Evolutionary conservation across 1,140 invertebrate genomes (phyloP).

Genomic region (Nasonia vitripennis): DNA sequence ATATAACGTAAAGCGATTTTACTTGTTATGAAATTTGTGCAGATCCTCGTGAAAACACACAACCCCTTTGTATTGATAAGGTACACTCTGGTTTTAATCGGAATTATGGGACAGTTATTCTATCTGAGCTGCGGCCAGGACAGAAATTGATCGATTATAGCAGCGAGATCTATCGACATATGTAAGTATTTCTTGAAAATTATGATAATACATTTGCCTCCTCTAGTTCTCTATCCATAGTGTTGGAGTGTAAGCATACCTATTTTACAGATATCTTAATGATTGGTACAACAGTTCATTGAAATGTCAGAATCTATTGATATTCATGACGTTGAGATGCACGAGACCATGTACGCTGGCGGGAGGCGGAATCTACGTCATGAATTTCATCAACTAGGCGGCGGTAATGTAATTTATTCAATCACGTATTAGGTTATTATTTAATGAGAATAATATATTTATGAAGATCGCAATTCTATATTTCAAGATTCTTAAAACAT

Average conservation of each 20-base stretch:
- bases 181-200: slow-evolving; percentile 40
- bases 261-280: background rate
- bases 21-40: background rate
- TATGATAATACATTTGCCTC: no score
- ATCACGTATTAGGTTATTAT: background rate
- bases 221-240: background rate
- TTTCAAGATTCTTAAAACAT: background rate
- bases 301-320: background rate
- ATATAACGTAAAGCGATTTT: background rate
- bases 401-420: background rate
- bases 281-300: background rate
- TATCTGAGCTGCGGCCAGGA: slow-evolving; percentile 52
- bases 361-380: background rate
- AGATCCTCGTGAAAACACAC: background rate
- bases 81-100: slow-evolving; percentile 34
- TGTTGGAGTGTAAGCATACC: no score
- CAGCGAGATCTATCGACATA: slow-evolving; percentile 23
- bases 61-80: background rate
- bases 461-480: no score
- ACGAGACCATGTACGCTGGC: background rate
- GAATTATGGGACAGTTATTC: slow-evolving; percentile 52
- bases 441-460: background rate
- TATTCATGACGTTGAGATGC: slow-evolving; percentile 3
- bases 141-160: slow-evolving; percentile 56
- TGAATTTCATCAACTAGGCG: background rate